Percentiles rank a stretch among this genome's conserved stretches.
These are phyloP conservation scores for Leptodactylus fuscus DNA, from an alignment of 2,113 vertebrate genomes.

Conservation along the genomic window DNA sequence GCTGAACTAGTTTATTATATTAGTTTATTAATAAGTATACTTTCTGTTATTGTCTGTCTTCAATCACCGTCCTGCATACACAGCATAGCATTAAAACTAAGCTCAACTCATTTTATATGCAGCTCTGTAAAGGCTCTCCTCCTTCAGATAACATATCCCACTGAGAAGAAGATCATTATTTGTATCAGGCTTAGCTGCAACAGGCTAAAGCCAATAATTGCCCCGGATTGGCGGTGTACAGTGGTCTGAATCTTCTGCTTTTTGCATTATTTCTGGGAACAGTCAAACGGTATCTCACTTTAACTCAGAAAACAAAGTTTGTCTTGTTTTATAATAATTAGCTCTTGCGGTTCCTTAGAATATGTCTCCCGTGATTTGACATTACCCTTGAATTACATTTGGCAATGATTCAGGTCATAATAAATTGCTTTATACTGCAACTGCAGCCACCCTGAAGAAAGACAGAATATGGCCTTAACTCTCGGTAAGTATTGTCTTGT, in stretches of 20 bases:
- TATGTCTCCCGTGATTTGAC: constrained; percentile 16
- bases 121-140: not conserved
- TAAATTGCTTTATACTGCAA: constrained; percentile 38
- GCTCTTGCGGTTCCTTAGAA: not conserved
- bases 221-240: not conserved
- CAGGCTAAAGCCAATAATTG: constrained; percentile 6
- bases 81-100: too few species aligned
- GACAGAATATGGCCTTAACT: not conserved
- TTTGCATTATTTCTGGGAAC: constrained; percentile 14
- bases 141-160: not conserved
- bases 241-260: not conserved
- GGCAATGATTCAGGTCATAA: constrained; percentile 15
- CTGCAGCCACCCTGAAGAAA: constrained; percentile 4
- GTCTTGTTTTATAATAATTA: constrained; percentile 18
- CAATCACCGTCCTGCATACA: too few species aligned
- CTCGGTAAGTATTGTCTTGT: not conserved
- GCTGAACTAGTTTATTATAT: not conserved
- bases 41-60: not conserved
- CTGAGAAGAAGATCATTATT: constrained; percentile 11
- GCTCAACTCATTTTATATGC: not conserved
- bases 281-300: not conserved
- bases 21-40: too few species aligned
- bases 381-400: constrained; percentile 34
- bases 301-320: not conserved
- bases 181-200: not conserved